Percentiles rank a stretch among this genome's conserved stretches.
These are phyloP conservation scores for Oscarella lobularis DNA, from an alignment of 37 sponge, comb jelly and placozoan genomes.

Conservation along the genomic window DNA sequence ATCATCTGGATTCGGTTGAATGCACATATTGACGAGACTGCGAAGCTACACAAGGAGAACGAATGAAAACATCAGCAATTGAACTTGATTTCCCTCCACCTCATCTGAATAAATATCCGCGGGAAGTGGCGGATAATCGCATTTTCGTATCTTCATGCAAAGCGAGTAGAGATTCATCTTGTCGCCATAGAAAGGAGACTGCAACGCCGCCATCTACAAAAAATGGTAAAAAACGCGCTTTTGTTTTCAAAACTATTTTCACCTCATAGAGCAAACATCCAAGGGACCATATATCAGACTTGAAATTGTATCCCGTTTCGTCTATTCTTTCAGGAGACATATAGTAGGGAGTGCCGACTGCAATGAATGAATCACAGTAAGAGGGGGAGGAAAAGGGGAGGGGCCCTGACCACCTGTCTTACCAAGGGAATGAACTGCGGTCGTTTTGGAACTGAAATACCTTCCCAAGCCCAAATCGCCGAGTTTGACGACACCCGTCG, in stretches of 20 bases:
- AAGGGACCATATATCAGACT: constrained; percentile 98
- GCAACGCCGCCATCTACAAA: constrained; percentile 94
- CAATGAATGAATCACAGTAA: not conserved
- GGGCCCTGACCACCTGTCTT: not conserved
- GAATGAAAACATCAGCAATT: not conserved
- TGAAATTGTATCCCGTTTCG: constrained; percentile 94
- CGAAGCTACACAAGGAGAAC: constrained; percentile 43
- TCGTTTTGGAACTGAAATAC: constrained; percentile 95
- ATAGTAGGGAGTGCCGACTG: constrained; percentile 99
- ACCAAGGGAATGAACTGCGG: constrained; percentile 93
- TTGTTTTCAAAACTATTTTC: too few species aligned
- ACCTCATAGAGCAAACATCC: constrained; percentile 97
- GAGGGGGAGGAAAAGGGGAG: not conserved
- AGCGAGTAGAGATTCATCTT: constrained; percentile 98
- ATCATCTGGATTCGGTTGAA: constrained; percentile 77
- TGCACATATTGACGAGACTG: constrained; percentile 69
- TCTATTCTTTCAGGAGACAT: constrained; percentile 99
- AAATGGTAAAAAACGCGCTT: too few species aligned
- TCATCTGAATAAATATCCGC: constrained; percentile 82
- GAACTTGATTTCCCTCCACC: constrained; percentile 18
- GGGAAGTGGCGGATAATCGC: constrained; percentile 98
- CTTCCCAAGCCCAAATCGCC: constrained; percentile 95
- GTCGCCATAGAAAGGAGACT: constrained; percentile 99
- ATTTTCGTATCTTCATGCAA: constrained; percentile 97
- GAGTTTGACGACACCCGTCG: constrained; percentile 86